Base-by-base conservation (phyloP, 2,113 vertebrate species). In the Dipodomys stephensi region DNA sequence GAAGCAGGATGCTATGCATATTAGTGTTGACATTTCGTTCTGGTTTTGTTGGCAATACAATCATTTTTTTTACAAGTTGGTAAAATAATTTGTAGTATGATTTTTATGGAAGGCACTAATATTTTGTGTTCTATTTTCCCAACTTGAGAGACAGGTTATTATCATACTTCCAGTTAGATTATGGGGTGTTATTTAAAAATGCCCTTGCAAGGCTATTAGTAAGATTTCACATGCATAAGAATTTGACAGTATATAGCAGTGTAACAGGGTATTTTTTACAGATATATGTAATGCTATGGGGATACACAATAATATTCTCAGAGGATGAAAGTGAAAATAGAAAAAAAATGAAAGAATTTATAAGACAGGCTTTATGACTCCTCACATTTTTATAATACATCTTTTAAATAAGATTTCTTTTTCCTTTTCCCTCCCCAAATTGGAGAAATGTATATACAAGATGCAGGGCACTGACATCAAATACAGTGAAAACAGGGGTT, bases 121-220 rank as follows among this genome's bases (percentile, higher is more conserved):
- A 92, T 91, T 92, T 35, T 60, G 71, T 60, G 71, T 85, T 64
- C 12, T 73, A 73, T 84, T 92, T 94, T 95, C 11, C 25, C 30
- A 69, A 72, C 60, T 83, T 91, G 39, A 74, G 95, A 83, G 22
- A 80, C 44, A 87, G 28, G 30, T 68, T 30, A 73, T 95, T 92
- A 46, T 83, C 53, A 46, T 67, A 65, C 20, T 89, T 7, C 1
- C 44, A 73, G 49, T 35, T 76, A 30, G 73, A 68, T 88, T 90
- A 79, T 8, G 15, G 4, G 22, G 28, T 78, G 0, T 80, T 90
- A 91, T 92, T 57, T 90, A 74, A 95, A 93, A 90, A 86, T 67
- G 79, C 22, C n/a, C 15, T 79, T 93, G 1, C 67, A 90, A 87
- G 65, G n/a, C 68, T 68, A 4, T 85, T 74, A 92, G 46, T 88